phyloP scores from a whole-genome alignment of 2,113 vertebrate genomes.

The Collichthys lucidus region DNA sequence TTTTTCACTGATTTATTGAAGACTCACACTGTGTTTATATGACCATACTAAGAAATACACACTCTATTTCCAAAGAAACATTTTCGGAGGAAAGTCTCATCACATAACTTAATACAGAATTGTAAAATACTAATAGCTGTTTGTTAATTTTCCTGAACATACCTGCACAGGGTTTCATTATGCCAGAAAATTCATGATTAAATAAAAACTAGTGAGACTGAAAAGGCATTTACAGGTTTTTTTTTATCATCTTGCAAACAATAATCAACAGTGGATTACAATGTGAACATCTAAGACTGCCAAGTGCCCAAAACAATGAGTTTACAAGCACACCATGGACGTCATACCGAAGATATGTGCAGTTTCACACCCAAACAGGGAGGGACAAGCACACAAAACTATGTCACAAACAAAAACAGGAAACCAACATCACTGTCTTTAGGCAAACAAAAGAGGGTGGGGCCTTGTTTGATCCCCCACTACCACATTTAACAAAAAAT shows the following conservation, averaged over 20 bases:
- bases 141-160: not conserved
- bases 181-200: not conserved
- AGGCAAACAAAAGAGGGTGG: conserved; percentile 52
- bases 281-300: not conserved
- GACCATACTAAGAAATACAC: not conserved
- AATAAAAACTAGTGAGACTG: not conserved
- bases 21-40: not conserved
- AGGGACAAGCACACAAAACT: not conserved
- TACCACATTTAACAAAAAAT: conserved; percentile 47
- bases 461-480: conserved; percentile 38
- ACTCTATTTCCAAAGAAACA: too few species aligned
- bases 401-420: conserved; percentile 13
- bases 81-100: not conserved
- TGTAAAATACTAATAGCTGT: not conserved
- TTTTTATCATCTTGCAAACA: not conserved
- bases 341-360: conserved; percentile 12
- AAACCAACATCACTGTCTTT: conserved; percentile 7
- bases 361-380: conserved; percentile 7
- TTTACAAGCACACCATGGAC: conserved; percentile 11
- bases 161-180: not conserved
- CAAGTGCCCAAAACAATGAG: not conserved
- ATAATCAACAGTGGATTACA: conserved; percentile 3
- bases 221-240: not conserved
- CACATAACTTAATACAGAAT: not conserved
- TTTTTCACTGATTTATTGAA: conserved; percentile 13